Base-by-base conservation (phyloP, 2,797 vertebrate genomes). In the Anomalospiza imberbis region DNA sequence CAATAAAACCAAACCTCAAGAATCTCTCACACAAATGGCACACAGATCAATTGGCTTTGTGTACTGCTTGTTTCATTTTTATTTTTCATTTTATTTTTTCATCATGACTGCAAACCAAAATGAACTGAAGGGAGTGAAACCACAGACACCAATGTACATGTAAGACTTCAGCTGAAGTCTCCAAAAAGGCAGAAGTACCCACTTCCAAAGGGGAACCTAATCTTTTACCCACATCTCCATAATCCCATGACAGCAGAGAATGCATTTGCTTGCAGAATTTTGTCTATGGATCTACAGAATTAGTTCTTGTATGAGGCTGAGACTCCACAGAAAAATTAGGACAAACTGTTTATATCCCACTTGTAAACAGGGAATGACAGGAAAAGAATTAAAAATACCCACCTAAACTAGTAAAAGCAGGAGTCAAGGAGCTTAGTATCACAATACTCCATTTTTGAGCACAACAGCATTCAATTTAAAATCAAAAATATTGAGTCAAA, bases 1-100 rank as follows among this genome's bases (percentile, higher is more conserved):
- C 50, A 72, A 55, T 48, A 71, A 96, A 94, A 81, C 57, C 62
- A 81, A 84, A 84, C 76, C 66, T 91, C 89, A 68, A 22, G 66
- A 38, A 50, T 66, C 65, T 73, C 72, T 68, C 38, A 14, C 72
- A 87, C 31, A 58, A 92, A 62, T 22, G 50, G 63, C 3, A 12
- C 28, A 32, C 29, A 75, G 26, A 93, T 2, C 84, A 66, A 45
- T 13, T 89, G 40, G 51, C 78, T 85, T 79, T 36, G 16, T 22
- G 44, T 66, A 62, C 25, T 12, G 6, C 44, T 91, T 28, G 17
- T 29, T 89, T 80, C 47, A 9, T 50, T 91, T 88, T 81, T 71
- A 54, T 77, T 91, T 88, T 90, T 65, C 3, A 28, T 60, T 79
- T 89, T 17, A 55, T 63, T 71, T 95, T 87, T 80, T 68, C 34